These are phyloP conservation scores for Xestia rhomboidea DNA, from an alignment of 2,888 invertebrate species.

Conservation along the genomic window DNA sequence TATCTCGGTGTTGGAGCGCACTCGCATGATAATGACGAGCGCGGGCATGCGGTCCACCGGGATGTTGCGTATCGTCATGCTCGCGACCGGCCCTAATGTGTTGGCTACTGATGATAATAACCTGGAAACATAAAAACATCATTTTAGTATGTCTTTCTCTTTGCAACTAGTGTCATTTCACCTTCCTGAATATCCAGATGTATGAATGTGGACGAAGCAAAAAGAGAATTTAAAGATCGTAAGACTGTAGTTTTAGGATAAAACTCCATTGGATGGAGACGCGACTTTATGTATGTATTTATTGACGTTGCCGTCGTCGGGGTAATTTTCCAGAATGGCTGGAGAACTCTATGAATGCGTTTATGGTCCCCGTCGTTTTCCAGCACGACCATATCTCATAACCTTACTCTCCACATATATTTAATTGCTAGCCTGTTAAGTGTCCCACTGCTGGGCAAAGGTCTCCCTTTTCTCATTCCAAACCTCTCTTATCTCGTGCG, in stretches of 20 bases:
- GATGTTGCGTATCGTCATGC: slow-evolving; percentile 95
- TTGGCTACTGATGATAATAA: slow-evolving; percentile 94
- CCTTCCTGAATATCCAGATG: neutral
- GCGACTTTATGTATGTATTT: too few species aligned
- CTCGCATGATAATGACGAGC: slow-evolving; percentile 96
- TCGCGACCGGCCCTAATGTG: slow-evolving; percentile 95
- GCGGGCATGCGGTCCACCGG: slow-evolving; percentile 97
- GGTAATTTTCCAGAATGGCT: neutral
- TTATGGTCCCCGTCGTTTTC: too few species aligned
- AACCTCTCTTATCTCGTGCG: too few species aligned
- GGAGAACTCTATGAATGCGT: neutral
- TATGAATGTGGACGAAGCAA: neutral
- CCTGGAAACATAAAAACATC: slow-evolving; percentile 83
- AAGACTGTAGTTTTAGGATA: neutral
- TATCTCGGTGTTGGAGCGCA: slow-evolving; percentile 97
- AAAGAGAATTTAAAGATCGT: neutral
- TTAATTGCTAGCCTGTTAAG: too few species aligned
- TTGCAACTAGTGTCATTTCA: neutral
- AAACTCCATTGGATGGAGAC: neutral
- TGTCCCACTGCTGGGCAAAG: too few species aligned
- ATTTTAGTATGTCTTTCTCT: neutral
- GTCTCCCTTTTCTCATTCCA: neutral
- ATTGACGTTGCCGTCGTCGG: neutral
- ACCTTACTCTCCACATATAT: too few species aligned
- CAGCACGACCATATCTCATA: too few species aligned